phyloP scores from a whole-genome alignment of 2,113 vertebrate genomes.

The Tinamus guttatus region DNA sequence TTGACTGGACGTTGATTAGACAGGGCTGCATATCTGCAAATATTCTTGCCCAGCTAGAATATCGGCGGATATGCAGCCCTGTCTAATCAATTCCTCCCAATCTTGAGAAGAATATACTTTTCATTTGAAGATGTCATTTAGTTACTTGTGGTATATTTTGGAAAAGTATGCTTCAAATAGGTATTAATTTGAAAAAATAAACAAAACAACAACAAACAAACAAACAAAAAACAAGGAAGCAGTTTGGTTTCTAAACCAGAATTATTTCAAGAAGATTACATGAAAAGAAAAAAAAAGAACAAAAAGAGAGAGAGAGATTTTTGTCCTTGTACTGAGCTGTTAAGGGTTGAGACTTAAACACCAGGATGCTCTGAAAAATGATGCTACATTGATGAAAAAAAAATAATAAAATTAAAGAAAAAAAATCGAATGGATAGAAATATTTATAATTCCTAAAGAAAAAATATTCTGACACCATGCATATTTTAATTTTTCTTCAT shows the following conservation, averaged over 20 bases:
- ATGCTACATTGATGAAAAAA: not conserved
- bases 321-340: not conserved
- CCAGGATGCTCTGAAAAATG: not conserved
- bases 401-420: not conserved
- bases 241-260: not conserved
- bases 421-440: not conserved
- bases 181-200: too few species aligned
- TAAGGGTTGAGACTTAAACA: too few species aligned
- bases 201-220: too few species aligned
- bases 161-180: rapidly evolving
- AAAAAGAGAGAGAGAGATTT: too few species aligned
- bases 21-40: too few species aligned
- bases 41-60: too few species aligned
- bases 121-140: not conserved
- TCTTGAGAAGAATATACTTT: too few species aligned
- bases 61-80: too few species aligned
- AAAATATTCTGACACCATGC: not conserved
- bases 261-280: not conserved
- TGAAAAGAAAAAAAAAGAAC: too few species aligned
- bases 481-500: not conserved
- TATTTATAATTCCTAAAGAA: not conserved
- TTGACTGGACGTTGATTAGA: too few species aligned
- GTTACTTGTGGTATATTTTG: not conserved
- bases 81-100: too few species aligned
- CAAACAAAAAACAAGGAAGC: not conserved